A percentile compares a stretch with the other conserved stretches of the same genome.
Evolutionary conservation across 1,140 invertebrate genomes (phyloP).

Genomic region (Pygmarrhopalites habei): DNA sequence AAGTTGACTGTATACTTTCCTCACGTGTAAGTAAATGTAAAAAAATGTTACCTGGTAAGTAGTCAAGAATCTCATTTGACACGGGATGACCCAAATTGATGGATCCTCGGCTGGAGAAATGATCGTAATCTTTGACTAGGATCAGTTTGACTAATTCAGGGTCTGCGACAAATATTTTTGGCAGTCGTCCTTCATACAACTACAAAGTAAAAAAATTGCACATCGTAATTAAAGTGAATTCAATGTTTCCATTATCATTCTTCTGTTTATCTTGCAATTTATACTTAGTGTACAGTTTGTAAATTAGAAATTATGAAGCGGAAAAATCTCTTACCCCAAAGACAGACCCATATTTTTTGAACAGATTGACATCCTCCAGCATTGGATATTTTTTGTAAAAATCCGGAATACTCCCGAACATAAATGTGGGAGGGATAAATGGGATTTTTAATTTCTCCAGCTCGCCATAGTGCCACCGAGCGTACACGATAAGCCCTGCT

Average conservation of each 20-base stretch:
- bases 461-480: constrained; percentile 26
- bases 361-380: constrained; percentile 11
- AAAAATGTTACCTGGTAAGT: neutral
- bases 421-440: constrained; percentile 4
- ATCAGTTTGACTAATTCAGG: constrained; percentile 32
- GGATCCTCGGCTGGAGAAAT: constrained; percentile 13
- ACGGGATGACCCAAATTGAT: constrained; percentile 9
- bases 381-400: constrained; percentile 5
- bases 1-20: no score
- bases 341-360: constrained; percentile 19
- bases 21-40: neutral
- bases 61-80: constrained; percentile 6
- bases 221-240: no score
- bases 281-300: no score
- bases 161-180: constrained; percentile 18
- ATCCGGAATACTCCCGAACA: constrained; percentile 17
- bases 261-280: no score
- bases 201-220: no score
- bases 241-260: no score
- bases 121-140: constrained; percentile 18
- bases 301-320: no score
- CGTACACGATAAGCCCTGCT: constrained; percentile 12
- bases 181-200: constrained; percentile 8
- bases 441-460: constrained; percentile 21
- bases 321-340: no score